Percentiles rank a stretch among this genome's conserved stretches.
These are phyloP conservation scores for Melanargia galathea DNA, from an alignment of 2,888 invertebrate species.

Conservation along the genomic window DNA sequence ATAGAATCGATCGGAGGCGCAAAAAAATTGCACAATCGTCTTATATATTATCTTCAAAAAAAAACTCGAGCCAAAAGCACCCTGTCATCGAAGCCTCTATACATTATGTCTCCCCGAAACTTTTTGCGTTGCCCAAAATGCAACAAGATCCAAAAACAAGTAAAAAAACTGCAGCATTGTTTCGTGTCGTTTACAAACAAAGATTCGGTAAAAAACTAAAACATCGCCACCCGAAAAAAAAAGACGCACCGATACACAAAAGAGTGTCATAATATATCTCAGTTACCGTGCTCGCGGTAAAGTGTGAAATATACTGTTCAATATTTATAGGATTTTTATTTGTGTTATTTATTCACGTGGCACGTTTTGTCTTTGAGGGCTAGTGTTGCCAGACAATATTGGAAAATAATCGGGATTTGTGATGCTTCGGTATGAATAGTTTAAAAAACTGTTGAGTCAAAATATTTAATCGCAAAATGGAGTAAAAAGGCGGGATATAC, in stretches of 20 bases:
- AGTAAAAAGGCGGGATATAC: no score
- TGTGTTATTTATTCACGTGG: constrained; percentile 77
- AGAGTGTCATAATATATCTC: constrained; percentile 75
- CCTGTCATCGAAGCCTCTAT: constrained; percentile 51
- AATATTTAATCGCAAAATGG: no score
- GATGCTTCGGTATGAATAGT: constrained; percentile 7
- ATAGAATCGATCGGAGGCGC: constrained; percentile 18
- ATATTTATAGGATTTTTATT: constrained; percentile 80
- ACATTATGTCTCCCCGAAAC: constrained; percentile 42
- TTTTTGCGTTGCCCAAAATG: constrained; percentile 44
- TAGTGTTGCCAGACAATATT: constrained; percentile 20
- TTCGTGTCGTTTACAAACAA: constrained; percentile 72
- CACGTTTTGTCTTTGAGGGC: constrained; percentile 45
- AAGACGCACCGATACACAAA: constrained; percentile 54
- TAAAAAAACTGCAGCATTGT: constrained; percentile 62
- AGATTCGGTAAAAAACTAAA: constrained; percentile 59
- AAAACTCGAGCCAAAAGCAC: constrained; percentile 36
- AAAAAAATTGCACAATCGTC: constrained; percentile 30
- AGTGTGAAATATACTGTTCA: constrained; percentile 80
- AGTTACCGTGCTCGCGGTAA: constrained; percentile 64
- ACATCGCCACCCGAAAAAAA: constrained; percentile 62
- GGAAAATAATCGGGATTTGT: constrained; percentile 9
- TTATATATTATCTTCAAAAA: constrained; percentile 24
- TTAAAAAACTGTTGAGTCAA: no score
- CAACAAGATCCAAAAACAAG: constrained; percentile 47